A percentile compares a stretch with the other conserved stretches of the same genome.
Conservation (phyloP, 2,888 invertebrate genomes). For the Melieria omissa region DNA sequence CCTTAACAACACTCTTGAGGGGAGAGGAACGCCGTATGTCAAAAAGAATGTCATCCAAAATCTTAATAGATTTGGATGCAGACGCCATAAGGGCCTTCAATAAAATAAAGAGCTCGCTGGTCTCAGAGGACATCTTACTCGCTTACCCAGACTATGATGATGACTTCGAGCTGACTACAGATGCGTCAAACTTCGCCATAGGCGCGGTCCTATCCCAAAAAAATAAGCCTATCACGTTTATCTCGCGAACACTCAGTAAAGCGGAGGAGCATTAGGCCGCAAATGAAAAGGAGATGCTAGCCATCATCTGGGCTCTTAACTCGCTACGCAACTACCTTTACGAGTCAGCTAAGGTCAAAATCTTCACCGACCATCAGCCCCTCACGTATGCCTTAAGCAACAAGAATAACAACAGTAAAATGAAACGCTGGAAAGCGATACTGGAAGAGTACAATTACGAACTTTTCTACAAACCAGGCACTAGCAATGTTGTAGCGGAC, state of each 20-base stretch:
- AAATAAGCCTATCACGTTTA: constrained; percentile 18
- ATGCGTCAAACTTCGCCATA: constrained; percentile 36
- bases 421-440: constrained; percentile 28
- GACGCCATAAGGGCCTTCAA: constrained; percentile 20
- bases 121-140: constrained; percentile 31
- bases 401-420: constrained; percentile 22
- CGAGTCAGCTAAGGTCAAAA: constrained; percentile 24
- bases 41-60: constrained; percentile 7
- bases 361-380: constrained; percentile 29
- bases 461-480: constrained; percentile 1
- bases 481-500: not conserved
- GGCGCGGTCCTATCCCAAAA: constrained; percentile 34
- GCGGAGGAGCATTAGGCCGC: constrained; percentile 21
- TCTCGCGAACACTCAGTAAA: constrained; percentile 26
- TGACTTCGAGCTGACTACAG: constrained; percentile 35
- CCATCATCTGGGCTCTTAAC: too few relatives aligned
- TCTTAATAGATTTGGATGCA: not conserved
- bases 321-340: constrained; percentile 22
- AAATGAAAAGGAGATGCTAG: too few relatives aligned
- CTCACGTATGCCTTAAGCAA: constrained; percentile 12
- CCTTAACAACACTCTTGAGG: constrained; percentile 33
- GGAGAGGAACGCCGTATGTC: not conserved
- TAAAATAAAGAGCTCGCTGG: constrained; percentile 35
- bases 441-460: constrained; percentile 18
- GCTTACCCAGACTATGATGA: constrained; percentile 35